Evolutionary conservation across 2,888 invertebrate genomes (phyloP).

Genomic region (Halictus quadricinctus): DNA sequence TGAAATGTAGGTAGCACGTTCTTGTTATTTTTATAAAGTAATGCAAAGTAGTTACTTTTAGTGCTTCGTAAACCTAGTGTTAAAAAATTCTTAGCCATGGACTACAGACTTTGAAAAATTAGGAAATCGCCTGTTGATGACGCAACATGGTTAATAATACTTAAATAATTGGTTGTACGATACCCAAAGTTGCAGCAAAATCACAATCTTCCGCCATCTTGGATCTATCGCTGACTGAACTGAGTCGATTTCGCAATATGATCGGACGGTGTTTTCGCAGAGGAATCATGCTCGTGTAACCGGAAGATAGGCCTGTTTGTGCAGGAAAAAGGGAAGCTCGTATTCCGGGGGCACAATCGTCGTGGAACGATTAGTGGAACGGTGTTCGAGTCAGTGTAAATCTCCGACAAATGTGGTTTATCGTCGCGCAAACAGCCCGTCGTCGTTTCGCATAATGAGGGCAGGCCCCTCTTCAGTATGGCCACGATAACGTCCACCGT

Average conservation of each 20-base stretch:
- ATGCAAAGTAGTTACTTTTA: too few species aligned
- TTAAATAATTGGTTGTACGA: not conserved
- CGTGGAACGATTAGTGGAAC: not conserved
- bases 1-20: too few species aligned
- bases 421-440: slow-evolving; percentile 28
- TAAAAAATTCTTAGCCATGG: too few species aligned
- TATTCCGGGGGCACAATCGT: not conserved
- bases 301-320: not conserved
- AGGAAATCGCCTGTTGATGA: too few species aligned
- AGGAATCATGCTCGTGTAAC: not conserved
- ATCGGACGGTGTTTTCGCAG: not conserved
- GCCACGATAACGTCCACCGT: slow-evolving; percentile 9
- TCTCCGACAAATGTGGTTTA: slow-evolving; percentile 29
- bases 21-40: too few species aligned
- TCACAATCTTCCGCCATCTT: not conserved
- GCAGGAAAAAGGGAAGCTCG: not conserved
- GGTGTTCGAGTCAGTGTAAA: not conserved
- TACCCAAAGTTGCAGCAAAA: not conserved
- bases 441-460: slow-evolving; percentile 9
- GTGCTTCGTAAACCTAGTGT: too few species aligned
- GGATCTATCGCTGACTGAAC: not conserved
- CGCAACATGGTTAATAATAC: not conserved
- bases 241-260: not conserved
- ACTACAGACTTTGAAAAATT: too few species aligned
- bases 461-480: slow-evolving; percentile 2